Conservation (phyloP, 1,140 invertebrate genomes). For the Lasaia peninsularis region DNA sequence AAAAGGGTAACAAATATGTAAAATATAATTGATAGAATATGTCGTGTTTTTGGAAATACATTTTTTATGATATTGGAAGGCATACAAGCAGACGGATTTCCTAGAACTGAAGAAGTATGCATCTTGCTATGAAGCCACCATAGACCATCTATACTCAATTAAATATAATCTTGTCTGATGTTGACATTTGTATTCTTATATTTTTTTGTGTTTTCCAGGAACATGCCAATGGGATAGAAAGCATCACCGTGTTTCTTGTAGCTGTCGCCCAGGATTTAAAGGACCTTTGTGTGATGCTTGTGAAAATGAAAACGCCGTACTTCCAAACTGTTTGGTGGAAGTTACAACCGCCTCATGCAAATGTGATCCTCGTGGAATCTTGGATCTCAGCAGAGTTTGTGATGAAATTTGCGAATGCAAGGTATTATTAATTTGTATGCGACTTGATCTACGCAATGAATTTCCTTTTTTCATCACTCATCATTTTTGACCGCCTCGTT, state of each 20-base stretch:
- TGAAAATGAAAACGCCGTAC: constrained; percentile 85
- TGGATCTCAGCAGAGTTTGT: constrained; percentile 83
- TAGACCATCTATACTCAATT: neutral
- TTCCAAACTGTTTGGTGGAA: constrained; percentile 44
- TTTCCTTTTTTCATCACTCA: too few species aligned
- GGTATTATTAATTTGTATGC: constrained; percentile 48
- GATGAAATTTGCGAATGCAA: constrained; percentile 92
- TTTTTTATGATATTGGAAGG: too few species aligned
- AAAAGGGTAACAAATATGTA: too few species aligned
- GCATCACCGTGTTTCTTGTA: constrained; percentile 84
- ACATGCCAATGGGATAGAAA: constrained; percentile 72
- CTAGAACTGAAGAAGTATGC: too few species aligned
- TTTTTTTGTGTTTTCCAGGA: constrained; percentile 41
- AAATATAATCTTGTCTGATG: neutral
- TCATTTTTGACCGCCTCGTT: too few species aligned
- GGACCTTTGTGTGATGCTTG: constrained; percentile 92
- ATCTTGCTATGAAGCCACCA: too few species aligned
- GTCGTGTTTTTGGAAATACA: too few species aligned
- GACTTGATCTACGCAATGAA: constrained; percentile 24
- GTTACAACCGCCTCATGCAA: constrained; percentile 78
- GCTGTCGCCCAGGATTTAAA: constrained; percentile 89
- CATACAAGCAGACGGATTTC: too few species aligned
- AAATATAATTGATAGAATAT: too few species aligned
- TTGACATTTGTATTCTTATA: too few species aligned
- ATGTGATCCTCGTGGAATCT: constrained; percentile 86